Evolutionary conservation across 2,797 vertebrate genomes (phyloP).

Genomic region (Eulemur albifrons): DNA sequence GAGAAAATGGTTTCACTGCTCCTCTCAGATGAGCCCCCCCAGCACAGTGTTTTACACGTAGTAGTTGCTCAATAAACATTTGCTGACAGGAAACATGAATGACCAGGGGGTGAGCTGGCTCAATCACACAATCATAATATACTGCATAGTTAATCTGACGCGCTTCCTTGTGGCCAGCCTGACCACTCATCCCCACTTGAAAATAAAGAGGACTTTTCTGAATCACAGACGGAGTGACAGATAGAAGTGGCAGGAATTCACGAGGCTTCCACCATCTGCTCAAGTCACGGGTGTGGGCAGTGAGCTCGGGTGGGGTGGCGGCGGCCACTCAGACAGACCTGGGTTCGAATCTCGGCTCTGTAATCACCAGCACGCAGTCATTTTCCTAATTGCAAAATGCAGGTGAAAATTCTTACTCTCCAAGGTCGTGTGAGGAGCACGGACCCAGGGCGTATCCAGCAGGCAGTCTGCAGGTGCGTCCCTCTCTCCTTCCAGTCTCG

Average conservation of each 20-base stretch:
- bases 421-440: background rate
- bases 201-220: background rate
- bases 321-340: background rate
- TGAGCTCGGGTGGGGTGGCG: fast-evolving
- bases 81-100: background rate
- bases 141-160: background rate
- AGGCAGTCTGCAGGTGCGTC: background rate
- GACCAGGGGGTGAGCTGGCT: background rate
- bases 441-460: background rate
- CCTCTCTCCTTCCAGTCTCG: background rate
- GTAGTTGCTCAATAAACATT: background rate
- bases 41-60: background rate
- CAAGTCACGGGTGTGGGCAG: too few species aligned
- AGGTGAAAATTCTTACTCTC: background rate
- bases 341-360: background rate
- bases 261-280: background rate
- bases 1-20: background rate
- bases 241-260: background rate
- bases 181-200: background rate
- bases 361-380: background rate
- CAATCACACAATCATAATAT: background rate
- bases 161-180: background rate
- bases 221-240: background rate
- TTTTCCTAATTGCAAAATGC: background rate
- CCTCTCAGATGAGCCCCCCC: background rate